Base-by-base conservation (phyloP, 2,888 invertebrate species). In the Doris montereyensis region DNA sequence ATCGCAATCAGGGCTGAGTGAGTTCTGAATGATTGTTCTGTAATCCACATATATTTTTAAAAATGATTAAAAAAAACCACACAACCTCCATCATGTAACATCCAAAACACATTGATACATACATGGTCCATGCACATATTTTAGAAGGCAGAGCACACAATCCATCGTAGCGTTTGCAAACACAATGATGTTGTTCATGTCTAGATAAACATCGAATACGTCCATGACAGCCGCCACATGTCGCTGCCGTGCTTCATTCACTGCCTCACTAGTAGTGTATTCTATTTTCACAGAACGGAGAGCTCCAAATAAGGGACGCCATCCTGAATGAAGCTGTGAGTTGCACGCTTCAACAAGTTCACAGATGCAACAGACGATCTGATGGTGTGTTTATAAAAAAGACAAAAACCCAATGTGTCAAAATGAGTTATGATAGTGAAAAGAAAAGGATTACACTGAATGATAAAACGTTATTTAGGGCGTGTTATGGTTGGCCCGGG, bases 321-420 rank as follows among this genome's bases (percentile, higher is more conserved):
- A 99, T 0, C 98, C 98, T 0, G 97, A 97, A 84, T 96, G 94
- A 62, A 98, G 97, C 92, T 98, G 97, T 81, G 95, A 95, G 86
- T 97, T 94, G 90, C 97, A 97, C 0, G 96, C 96, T 91, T 98
- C 97, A 0, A 99, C 98, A 87, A 98, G 96, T 92, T 97, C 97
- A 91, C 97, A 97, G 71, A 98, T 95, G 86, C 97, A 97, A 77
- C 97, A 96, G 67, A 98, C 96, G 86, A 99, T 97, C 95, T 97
- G 92, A 24, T 78, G 74, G 21, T n/a, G n/a, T n/a, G n/a, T n/a
- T n/a, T n/a, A n/a, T n/a, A n/a, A n/a, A n/a, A n/a, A n/a, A n/a
- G n/a, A n/a, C n/a, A n/a, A n/a, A n/a, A n/a, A n/a, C n/a, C n/a
- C n/a, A n/a, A n/a, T n/a, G n/a, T n/a, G n/a, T n/a, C n/a, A n/a